Evolutionary conservation across 2,797 vertebrate genomes (phyloP).

Genomic region (Synaphobranchus kaupii): DNA sequence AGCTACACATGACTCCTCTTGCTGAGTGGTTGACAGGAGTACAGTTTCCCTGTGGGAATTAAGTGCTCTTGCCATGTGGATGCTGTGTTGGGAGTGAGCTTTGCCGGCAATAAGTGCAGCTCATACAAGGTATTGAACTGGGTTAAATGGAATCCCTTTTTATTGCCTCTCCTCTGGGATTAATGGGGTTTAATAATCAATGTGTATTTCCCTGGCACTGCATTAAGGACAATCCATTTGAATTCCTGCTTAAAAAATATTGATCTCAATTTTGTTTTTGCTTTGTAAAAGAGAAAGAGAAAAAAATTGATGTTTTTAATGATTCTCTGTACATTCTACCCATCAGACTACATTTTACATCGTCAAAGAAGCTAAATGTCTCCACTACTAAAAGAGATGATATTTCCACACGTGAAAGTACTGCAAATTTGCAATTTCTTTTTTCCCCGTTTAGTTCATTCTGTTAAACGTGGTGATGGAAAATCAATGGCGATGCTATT

Average conservation of each 20-base stretch:
- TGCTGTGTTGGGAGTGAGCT: not conserved
- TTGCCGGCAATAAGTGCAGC: not conserved
- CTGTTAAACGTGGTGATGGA: not conserved
- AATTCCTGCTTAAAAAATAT: not conserved
- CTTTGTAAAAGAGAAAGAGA: not conserved
- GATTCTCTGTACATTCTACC: not conserved
- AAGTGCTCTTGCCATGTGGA: not conserved
- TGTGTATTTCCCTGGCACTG: not conserved
- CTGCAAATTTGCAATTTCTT: not conserved
- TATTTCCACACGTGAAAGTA: not conserved
- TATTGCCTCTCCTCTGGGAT: too few species aligned
- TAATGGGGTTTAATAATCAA: constrained; percentile 3
- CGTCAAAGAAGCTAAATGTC: not conserved
- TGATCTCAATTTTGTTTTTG: not conserved
- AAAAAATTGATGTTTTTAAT: not conserved
- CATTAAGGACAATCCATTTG: not conserved
- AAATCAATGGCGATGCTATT: not conserved
- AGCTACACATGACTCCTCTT: not conserved
- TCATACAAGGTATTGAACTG: not conserved
- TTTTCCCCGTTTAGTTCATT: not conserved
- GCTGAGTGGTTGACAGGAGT: not conserved
- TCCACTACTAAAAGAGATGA: not conserved
- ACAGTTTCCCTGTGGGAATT: not conserved
- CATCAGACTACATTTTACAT: not conserved
- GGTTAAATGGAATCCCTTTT: not conserved